phyloP scores from a whole-genome alignment of 2,888 invertebrate species.

The Agrotis clavis region DNA sequence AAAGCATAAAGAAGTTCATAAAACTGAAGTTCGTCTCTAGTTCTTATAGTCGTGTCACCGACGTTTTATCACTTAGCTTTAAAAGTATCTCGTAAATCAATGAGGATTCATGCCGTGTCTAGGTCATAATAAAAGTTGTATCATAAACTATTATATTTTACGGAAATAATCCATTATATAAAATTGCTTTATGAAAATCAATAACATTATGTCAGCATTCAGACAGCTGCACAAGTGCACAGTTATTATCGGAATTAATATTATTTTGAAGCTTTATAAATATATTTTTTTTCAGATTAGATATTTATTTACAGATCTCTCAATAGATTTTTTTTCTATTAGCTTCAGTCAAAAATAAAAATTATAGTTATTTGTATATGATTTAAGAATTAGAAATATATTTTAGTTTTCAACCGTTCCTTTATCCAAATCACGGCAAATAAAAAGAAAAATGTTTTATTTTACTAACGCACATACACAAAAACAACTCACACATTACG shows the following conservation, averaged over 20 bases:
- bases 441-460: not conserved
- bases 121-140: constrained; percentile 10
- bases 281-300: not conserved
- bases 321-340: not conserved
- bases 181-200: not conserved
- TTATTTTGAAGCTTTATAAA: not conserved
- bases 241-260: not conserved
- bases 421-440: not conserved
- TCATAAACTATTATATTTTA: constrained; percentile 3
- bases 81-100: constrained; percentile 41
- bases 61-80: constrained; percentile 51
- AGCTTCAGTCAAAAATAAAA: not conserved
- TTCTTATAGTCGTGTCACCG: constrained; percentile 14
- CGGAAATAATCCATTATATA: constrained; percentile 2
- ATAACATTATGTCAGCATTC: not conserved
- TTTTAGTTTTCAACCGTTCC: not conserved
- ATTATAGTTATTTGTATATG: not conserved
- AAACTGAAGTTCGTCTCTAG: constrained; percentile 43
- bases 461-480: not conserved
- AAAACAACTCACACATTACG: constrained; percentile 7
- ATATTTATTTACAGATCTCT: no score
- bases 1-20: constrained; percentile 54
- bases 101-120: constrained; percentile 12
- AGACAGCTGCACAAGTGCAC: no score
- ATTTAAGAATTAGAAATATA: not conserved